phyloP scores from a whole-genome alignment of 2,797 vertebrate species.

The Ptychobarbus kaznakovi region DNA sequence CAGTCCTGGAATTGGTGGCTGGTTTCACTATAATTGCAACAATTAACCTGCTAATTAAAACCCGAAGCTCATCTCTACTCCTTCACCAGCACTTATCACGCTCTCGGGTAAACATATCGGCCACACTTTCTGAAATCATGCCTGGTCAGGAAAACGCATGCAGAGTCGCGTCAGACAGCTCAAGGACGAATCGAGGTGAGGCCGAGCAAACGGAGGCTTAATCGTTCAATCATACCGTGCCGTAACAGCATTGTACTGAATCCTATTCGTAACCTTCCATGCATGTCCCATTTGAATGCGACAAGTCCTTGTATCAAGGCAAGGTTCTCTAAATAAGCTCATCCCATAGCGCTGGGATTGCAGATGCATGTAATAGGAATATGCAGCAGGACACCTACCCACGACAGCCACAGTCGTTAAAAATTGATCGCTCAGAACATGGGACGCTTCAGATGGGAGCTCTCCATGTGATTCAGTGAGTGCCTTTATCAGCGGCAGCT shows the following conservation, averaged over 20 bases:
- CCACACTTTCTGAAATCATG: conserved; percentile 22
- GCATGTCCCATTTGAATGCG: conserved; percentile 26
- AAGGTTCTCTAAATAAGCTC: conserved; percentile 4
- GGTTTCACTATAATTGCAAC: conserved; percentile 1
- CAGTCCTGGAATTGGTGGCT: not conserved
- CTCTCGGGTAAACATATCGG: conserved; percentile 24
- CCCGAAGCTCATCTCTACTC: not conserved
- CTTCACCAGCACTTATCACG: not conserved
- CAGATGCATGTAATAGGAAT: not conserved
- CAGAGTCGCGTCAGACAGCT: conserved; percentile 14
- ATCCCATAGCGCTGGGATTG: not conserved
- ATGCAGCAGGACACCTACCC: conserved; percentile 34
- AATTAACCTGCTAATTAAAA: conserved; percentile 15
- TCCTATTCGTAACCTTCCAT: not conserved
- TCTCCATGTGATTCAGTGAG: conserved; percentile 72
- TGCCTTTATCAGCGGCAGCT: conserved; percentile 68
- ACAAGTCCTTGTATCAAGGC: conserved; percentile 7
- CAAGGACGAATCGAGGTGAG: conserved; percentile 62
- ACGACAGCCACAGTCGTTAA: conserved; percentile 56
- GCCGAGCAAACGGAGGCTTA: conserved; percentile 12
- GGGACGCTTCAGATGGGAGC: conserved; percentile 75
- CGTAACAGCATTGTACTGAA: not conserved
- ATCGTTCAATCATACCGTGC: conserved; percentile 4
- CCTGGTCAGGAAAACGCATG: not conserved
- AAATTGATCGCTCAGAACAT: conserved; percentile 75